Evolutionary conservation across 2,113 vertebrate genomes (phyloP).

Genomic region (Alaudala cheleensis): DNA sequence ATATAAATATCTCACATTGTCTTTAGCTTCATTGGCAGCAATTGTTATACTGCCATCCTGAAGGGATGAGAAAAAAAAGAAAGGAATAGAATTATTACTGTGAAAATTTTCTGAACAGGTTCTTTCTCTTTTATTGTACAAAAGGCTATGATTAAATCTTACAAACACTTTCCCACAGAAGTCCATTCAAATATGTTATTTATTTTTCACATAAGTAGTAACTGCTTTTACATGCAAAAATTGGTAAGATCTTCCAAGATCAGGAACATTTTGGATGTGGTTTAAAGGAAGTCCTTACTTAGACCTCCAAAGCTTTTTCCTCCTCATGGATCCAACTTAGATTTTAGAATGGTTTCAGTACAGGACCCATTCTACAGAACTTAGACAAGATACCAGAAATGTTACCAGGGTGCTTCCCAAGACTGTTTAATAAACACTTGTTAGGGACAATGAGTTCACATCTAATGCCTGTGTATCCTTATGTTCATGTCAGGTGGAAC

Average conservation of each 20-base stretch:
- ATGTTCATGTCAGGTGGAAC: not conserved
- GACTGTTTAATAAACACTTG: not conserved
- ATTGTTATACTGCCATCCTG: conserved; percentile 79
- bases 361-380: not conserved
- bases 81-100: not conserved
- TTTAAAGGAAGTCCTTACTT: not conserved
- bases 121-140: not conserved
- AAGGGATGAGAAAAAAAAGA: not conserved
- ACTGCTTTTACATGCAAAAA: not conserved
- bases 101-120: not conserved
- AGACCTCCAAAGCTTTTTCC: not conserved
- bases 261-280: not conserved
- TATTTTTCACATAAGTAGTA: not conserved
- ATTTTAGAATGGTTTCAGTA: not conserved
- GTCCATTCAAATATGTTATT: not conserved
- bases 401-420: not conserved
- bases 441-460: not conserved
- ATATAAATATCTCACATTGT: conserved; percentile 82
- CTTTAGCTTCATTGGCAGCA: conserved; percentile 84
- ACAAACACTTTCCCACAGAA: not conserved
- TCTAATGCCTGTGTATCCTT: not conserved
- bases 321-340: not conserved
- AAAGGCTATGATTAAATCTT: not conserved
- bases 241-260: not conserved
- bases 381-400: not conserved